These are phyloP conservation scores for Lucilia sericata DNA, from an alignment of 1,140 invertebrate genomes.

Conservation along the genomic window DNA sequence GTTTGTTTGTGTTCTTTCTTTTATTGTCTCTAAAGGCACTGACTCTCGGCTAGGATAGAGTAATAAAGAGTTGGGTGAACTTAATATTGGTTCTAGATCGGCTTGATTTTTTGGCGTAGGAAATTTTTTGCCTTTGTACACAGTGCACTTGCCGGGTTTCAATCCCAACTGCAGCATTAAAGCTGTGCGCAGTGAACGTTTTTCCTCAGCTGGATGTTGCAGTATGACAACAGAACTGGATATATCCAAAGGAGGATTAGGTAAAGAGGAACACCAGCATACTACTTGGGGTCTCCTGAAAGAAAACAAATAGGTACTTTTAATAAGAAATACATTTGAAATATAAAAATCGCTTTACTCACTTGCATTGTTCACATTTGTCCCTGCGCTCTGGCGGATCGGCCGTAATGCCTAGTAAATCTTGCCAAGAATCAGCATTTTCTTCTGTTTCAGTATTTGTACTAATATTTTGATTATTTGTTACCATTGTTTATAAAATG, in stretches of 20 bases:
- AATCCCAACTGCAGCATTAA: conserved; percentile 87
- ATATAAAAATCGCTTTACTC: conserved; percentile 61
- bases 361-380: conserved; percentile 79
- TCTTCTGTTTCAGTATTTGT: neutral
- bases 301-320: conserved; percentile 52
- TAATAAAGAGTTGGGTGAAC: conserved; percentile 79
- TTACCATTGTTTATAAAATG: conserved; percentile 8
- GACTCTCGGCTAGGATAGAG: conserved; percentile 86
- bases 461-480: conserved; percentile 33
- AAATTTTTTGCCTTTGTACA: conserved; percentile 88
- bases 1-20: conserved; percentile 68
- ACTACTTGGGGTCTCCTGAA: conserved; percentile 84
- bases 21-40: conserved; percentile 67
- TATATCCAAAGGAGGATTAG: conserved; percentile 75
- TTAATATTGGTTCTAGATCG: conserved; percentile 76
- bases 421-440: conserved; percentile 56
- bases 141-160: conserved; percentile 79
- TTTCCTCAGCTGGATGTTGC: conserved; percentile 94
- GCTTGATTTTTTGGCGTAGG: conserved; percentile 75
- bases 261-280: conserved; percentile 89
- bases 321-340: neutral
- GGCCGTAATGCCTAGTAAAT: conserved; percentile 77
- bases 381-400: conserved; percentile 80
- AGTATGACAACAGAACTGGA: conserved; percentile 82
- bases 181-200: conserved; percentile 87